Base-by-base conservation (phyloP, 2,888 invertebrate genomes). In the Abrostola triplasia region DNA sequence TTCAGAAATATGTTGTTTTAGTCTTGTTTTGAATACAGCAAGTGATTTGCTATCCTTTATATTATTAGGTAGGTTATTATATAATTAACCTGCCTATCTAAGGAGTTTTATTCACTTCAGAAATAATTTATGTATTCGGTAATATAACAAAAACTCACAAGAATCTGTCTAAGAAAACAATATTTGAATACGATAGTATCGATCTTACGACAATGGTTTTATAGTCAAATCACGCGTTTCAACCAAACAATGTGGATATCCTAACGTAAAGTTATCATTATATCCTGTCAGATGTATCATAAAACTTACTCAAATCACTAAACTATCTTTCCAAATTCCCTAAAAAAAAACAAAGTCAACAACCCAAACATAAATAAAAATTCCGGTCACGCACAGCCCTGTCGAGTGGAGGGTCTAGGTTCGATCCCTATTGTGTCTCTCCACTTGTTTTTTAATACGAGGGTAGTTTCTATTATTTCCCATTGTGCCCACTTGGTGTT, bases 381-480 rank as follows among this genome's bases (percentile, higher is more conserved):
- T 92, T 91, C 92, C 60, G 70, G 81, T 89, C 92, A 91, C 90
- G 91, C 81, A 79, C 93, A 93, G 56, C 93, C 93, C 93, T 93
- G 83, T 85, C 79, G 85, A 90, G 90, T 90, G 88, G 75, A 87
- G 92, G 90, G 88, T 83, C 91, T 79, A 80, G 83, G 88, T 90
- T 90, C 92, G 90, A 90, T 88, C 85, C 90, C 91, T 81, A 93
- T 93, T 93, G 92, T 92, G 86, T 82, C 73, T 84, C 85, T 90
- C 92, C 92, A 92, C 93, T 93, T 94, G 92, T 93, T 92, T 92
- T 92, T 92, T 90, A 92, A 92, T 91, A 87, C 86, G 89, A 87
- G 92, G 93, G 92, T 91, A 90, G 92, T 91, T 93, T 92, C 90
- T 89, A 92, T 92, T 93, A 93, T 93, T 93, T 87, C 83, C 85